Base-by-base conservation (phyloP, 1,140 invertebrate species). In the Lasaia peninsularis region DNA sequence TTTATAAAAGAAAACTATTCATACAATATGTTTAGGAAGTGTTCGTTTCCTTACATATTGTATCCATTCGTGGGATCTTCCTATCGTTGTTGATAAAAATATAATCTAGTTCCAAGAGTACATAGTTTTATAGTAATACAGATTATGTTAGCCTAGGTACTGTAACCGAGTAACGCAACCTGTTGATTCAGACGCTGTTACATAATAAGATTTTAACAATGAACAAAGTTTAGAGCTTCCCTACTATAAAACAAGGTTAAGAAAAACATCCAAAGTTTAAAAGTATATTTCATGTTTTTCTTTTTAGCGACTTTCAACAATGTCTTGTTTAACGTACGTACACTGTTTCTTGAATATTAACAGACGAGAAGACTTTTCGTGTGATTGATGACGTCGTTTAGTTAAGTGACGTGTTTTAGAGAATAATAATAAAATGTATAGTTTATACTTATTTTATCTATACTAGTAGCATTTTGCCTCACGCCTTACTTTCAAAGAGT, bases 141-240 rank as follows among this genome's bases (percentile, higher is more conserved):
- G 44, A 58, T 51, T 55, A 58, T 55, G 52, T 56, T 55, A 58
- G 18, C 56, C 33, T 49, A 52, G 33, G 52, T 63, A 52, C 21
- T 40, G 21, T 56, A 49, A 60, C 35, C 55, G 35, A 33, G 57
- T 59, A 61, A 56, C 52, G 40, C 58, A 54, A 65, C 63, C 63
- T 65, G 63, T 65, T 65, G 63, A 65, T 61, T 65, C 63, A 50
- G 21, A 16, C 35, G 51, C 63, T 54, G 56, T 60, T 58, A 58
- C 53, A 65, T 60, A 60, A 61, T 55, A 65, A 56, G 56, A 58
- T 65, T 61, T 65, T 61, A 65, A 65, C 63, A 65, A 61, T 61
- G 52, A 61, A 65, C 24, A 61, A 61, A 65, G 54, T 65, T 65
- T 55, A 55, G 34, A 55, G 52, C 34, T 54, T 20, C 52, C 33